Evolutionary conservation across 2,113 vertebrate species (phyloP).

Genomic region (Trogon surrucura): DNA sequence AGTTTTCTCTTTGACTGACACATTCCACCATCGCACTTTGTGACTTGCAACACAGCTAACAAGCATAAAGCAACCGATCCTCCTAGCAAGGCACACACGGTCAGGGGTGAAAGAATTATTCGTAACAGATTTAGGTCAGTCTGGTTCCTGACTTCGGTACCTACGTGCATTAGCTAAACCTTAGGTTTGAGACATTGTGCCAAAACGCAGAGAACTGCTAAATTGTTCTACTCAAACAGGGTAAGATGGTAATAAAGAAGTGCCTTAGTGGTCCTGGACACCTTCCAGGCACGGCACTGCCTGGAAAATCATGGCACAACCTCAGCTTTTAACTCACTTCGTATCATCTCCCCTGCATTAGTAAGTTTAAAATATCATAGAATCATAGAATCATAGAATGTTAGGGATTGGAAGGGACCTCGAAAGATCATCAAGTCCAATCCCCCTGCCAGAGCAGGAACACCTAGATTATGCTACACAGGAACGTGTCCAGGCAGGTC

Average conservation of each 20-base stretch:
- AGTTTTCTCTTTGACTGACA: rapidly evolving
- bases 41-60: background rate
- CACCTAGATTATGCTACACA: too few relatives aligned
- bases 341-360: background rate
- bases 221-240: background rate
- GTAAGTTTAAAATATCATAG: background rate
- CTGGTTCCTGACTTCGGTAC: background rate
- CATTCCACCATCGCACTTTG: background rate
- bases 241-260: background rate
- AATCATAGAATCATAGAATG: too few relatives aligned
- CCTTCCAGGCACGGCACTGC: background rate
- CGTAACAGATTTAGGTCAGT: background rate
- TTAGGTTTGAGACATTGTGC: background rate
- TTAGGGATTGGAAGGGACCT: too few relatives aligned
- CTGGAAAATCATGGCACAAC: background rate
- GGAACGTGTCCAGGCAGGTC: too few relatives aligned
- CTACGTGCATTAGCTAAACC: background rate
- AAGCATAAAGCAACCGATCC: background rate
- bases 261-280: background rate
- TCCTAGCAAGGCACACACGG: background rate
- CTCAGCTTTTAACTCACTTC: background rate
- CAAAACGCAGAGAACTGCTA: background rate
- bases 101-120: background rate
- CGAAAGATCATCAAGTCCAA: too few relatives aligned
- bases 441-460: too few relatives aligned